Evolutionary conservation across 2,888 invertebrate genomes (phyloP).

Genomic region (Hermodice carunculata): DNA sequence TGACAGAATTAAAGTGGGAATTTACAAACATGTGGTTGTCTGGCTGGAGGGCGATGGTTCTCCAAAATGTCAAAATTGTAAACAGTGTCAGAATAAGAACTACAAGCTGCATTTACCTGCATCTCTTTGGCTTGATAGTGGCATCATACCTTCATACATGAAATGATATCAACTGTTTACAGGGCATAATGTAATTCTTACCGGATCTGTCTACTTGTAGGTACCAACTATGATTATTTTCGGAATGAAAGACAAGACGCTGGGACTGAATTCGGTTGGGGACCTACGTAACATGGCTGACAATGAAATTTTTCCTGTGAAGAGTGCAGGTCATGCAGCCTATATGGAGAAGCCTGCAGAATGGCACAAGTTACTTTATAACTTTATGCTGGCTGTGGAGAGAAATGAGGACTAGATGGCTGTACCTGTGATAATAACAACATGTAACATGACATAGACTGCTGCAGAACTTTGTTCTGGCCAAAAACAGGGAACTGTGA

Average conservation of each 20-base stretch:
- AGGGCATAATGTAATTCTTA: neutral
- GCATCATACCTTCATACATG: neutral
- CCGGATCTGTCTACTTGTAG: slow-evolving; percentile 48
- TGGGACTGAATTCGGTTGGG: slow-evolving; percentile 60
- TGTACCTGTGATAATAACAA: no score
- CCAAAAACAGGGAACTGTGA: no score
- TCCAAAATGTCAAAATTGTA: no score
- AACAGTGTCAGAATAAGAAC: no score
- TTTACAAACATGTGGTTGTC: no score
- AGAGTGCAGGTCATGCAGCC: slow-evolving; percentile 70
- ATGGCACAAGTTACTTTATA: slow-evolving; percentile 69
- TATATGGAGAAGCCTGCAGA: slow-evolving; percentile 69
- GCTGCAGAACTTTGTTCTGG: no score
- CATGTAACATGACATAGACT: no score
- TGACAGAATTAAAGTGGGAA: no score
- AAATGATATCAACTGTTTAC: neutral
- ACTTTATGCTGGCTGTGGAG: slow-evolving; percentile 57
- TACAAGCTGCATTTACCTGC: no score
- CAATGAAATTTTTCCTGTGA: slow-evolving; percentile 60
- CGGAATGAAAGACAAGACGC: slow-evolving; percentile 69
- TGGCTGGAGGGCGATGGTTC: no score
- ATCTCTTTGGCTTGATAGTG: no score
- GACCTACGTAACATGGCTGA: slow-evolving; percentile 68
- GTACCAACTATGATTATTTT: slow-evolving; percentile 71
- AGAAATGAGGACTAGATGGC: no score